Evolutionary conservation across 2,113 vertebrate genomes (phyloP).

Genomic region (Seriola quinqueradiata): DNA sequence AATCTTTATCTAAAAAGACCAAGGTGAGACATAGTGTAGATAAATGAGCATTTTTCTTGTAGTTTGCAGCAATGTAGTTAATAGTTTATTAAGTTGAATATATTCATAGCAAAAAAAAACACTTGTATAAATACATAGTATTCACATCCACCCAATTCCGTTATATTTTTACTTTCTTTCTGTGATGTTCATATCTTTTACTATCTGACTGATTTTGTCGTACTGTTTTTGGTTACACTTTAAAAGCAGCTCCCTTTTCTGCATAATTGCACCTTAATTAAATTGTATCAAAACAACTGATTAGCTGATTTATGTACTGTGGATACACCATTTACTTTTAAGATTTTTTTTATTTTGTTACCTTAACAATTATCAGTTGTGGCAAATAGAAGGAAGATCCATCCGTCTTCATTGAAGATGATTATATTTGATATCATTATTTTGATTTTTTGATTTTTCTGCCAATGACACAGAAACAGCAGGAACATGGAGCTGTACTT

Average conservation of each 20-base stretch:
- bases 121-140: background rate
- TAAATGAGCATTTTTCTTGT: background rate
- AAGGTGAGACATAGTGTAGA: background rate
- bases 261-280: background rate
- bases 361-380: background rate
- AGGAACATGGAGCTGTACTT: slow-evolving; percentile 47
- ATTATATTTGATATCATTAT: background rate
- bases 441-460: background rate
- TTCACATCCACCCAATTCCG: background rate
- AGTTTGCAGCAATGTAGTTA: background rate
- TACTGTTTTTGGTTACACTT: slow-evolving; percentile 27
- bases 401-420: background rate
- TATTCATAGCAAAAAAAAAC: background rate
- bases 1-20: background rate
- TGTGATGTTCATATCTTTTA: background rate
- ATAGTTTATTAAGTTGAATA: background rate
- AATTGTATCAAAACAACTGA: background rate
- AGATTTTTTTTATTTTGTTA: background rate
- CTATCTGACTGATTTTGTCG: background rate
- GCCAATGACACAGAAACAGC: background rate
- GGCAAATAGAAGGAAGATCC: background rate
- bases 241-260: slow-evolving; percentile 56
- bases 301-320: background rate
- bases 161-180: slow-evolving; percentile 1
- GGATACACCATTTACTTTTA: background rate